phyloP scores from a whole-genome alignment of 2,888 invertebrate species.

The Synanthedon myopaeformis region DNA sequence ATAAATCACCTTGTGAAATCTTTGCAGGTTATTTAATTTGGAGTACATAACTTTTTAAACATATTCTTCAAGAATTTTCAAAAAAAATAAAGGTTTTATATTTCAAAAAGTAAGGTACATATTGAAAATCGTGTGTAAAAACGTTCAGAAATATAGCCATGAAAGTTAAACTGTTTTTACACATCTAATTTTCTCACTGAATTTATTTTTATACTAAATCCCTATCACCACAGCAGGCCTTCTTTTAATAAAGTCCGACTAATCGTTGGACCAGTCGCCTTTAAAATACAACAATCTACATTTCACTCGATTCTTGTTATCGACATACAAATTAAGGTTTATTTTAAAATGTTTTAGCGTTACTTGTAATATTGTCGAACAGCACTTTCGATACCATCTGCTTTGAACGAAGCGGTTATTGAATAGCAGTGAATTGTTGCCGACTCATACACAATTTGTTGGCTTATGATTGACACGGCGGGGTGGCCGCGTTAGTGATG shows the following conservation, averaged over 20 bases:
- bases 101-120: too few species aligned
- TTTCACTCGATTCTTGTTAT: not conserved
- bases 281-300: conserved; percentile 5
- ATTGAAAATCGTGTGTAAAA: too few species aligned
- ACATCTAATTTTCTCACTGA: conserved; percentile 22
- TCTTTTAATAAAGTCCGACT: conserved; percentile 15
- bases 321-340: conserved; percentile 1
- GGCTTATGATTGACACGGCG: conserved; percentile 53
- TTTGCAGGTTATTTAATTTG: too few species aligned
- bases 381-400: conserved; percentile 40
- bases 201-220: conserved; percentile 20
- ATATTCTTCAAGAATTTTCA: too few species aligned
- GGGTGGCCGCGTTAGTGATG: conserved; percentile 44
- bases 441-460: conserved; percentile 58
- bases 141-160: too few species aligned
- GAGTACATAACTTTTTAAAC: too few species aligned
- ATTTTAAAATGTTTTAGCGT: conserved; percentile 1
- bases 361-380: conserved; percentile 8
- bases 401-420: conserved; percentile 49
- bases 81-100: too few species aligned
- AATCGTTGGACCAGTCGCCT: conserved; percentile 10
- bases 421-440: conserved; percentile 56
- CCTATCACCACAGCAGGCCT: conserved; percentile 16
- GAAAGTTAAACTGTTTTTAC: conserved; percentile 8
- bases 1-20: too few species aligned